Base-by-base conservation (phyloP, 2,888 invertebrate genomes). In the Ellobium chinense region DNA sequence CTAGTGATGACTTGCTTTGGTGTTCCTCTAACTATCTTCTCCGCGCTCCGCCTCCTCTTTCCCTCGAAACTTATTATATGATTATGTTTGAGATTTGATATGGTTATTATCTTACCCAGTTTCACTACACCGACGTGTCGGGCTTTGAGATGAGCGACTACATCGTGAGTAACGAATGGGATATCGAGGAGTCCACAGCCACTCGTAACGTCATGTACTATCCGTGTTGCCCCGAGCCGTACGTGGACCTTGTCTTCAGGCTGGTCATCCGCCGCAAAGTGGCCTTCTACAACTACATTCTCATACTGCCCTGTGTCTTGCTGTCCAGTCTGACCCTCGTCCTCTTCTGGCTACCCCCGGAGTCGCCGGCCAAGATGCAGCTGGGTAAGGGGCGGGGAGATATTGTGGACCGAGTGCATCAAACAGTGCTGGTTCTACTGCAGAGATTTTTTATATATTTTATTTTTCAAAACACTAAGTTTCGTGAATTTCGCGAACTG, bases 311-410 rank as follows among this genome's bases (percentile, higher is more conserved):
- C 4, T 93, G 93, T 82, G 91, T 93, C n/a, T 86, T 93, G 24
- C 88, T 93, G 65, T 93, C 93, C 14, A 90, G 91, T 1, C 87
- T 93, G 34, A 93, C 93, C 3, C 88, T 93, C 78, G 93, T 93
- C 4, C 87, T 93, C 4, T 93, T 93, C 85, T 93, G 93, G 93
- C 88, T 93, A 58, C 93, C 93, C 21, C 93, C 93, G n/a, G 93
- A 93, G 80, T 92, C 93, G 12, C 92, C 93, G 7, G 92, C 93
- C 56, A 93, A 93, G 87, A 93, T 93, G 91, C 90, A 93, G 81
- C 86, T 93, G 60, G 93, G 93, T 93, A 85, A 86, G 91, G 84
- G 7, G 46, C 18, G 46, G n/a, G n/a, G n/a, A n/a, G n/a, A n/a
- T n/a, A n/a, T n/a, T n/a, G n/a, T n/a, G n/a, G n/a, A n/a, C n/a